Evolutionary conservation across 2,888 invertebrate genomes (phyloP), one percentile per base, ranked within the genome.

Genomic region (Cosmorhoe ocellata): DNA sequence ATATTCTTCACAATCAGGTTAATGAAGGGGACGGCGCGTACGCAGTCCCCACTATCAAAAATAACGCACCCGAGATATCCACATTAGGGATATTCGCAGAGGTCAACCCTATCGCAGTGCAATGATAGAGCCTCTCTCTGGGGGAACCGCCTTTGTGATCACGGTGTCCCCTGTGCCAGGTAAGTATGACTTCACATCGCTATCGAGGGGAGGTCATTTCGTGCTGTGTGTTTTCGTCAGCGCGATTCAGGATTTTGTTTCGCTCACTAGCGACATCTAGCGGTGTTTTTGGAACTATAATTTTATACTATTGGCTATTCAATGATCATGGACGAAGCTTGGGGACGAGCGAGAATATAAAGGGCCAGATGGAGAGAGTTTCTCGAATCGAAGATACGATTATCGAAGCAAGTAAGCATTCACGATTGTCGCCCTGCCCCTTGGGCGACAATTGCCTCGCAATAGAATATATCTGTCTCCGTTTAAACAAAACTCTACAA

Each of bases 31-130:
- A 40, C 40, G 7, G 30, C 40, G 40, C 40, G 40, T 22, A 40
- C 40, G 40, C 40, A 40, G 40, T 40, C 40, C 40, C 40, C 40
- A 40, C 30, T 40, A 40, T 22, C 40, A 40, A 40, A 40, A 40
- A 40, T 40, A 30, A 40, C 40, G 40, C 18, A 30, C 30, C 39
- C 36, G 36, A 36, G 36, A 24, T 36, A 36, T 39, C 30, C 39
- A 39, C 30, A 30, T 39, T 30, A 39, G 40, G 30, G 40, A 40
- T 40, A 40, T 30, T 36, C 36, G 36, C 36, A 36, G 36, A 36
- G 36, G 36, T 36, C 36, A 36, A 36, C 36, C 24, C 36, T 24
- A 24, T 11, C 36, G 36, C 36, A 36, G 36, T 36, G 36, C 36
- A 36, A 36, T 36, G 36, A 11, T 24, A 22, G 22, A 11, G 36